Percentiles rank a stretch among this genome's conserved stretches.
Conservation (phyloP, 2,888 invertebrate species). For the Phoenoteleia sp. region DNA sequence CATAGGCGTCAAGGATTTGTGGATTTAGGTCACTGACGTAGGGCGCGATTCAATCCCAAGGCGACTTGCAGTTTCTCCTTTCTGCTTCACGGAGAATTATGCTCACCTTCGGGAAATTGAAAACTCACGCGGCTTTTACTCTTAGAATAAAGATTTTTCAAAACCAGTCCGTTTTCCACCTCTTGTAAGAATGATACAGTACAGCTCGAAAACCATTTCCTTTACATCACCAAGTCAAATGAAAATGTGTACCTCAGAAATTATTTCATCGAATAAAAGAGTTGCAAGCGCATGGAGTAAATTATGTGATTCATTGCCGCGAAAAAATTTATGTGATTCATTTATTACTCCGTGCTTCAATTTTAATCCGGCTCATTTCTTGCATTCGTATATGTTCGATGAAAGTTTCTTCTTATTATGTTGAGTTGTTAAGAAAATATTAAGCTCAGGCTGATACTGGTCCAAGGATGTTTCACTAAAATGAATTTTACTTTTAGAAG, state of each 20-base stretch:
- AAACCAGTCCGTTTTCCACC: slow-evolving; percentile 1
- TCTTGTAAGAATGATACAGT: slow-evolving; percentile 20
- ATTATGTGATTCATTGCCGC: no score
- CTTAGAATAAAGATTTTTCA: slow-evolving; percentile 57
- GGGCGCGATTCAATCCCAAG: slow-evolving; percentile 46
- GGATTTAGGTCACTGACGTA: slow-evolving; percentile 58
- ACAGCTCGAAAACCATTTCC: slow-evolving; percentile 24
- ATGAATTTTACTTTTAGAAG: no score
- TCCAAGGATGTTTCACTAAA: background rate
- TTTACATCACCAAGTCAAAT: slow-evolving; percentile 42
- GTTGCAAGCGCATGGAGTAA: no score
- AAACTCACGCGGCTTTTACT: slow-evolving; percentile 44
- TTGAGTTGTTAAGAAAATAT: background rate
- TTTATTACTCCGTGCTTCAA: slow-evolving; percentile 15
- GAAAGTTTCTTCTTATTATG: background rate
- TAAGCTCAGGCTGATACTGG: background rate
- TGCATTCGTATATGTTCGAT: background rate
- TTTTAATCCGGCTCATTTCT: slow-evolving; percentile 7
- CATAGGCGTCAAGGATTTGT: slow-evolving; percentile 44
- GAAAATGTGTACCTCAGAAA: slow-evolving; percentile 10
- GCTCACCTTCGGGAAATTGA: slow-evolving; percentile 58
- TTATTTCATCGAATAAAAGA: slow-evolving; percentile 6
- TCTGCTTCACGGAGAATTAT: slow-evolving; percentile 38
- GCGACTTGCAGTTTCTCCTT: slow-evolving; percentile 35
- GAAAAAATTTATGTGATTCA: background rate